Evolutionary conservation across 1,140 invertebrate genomes (phyloP), one percentile per base, ranked within the genome.

Genomic region (Babylonia areolata): DNA sequence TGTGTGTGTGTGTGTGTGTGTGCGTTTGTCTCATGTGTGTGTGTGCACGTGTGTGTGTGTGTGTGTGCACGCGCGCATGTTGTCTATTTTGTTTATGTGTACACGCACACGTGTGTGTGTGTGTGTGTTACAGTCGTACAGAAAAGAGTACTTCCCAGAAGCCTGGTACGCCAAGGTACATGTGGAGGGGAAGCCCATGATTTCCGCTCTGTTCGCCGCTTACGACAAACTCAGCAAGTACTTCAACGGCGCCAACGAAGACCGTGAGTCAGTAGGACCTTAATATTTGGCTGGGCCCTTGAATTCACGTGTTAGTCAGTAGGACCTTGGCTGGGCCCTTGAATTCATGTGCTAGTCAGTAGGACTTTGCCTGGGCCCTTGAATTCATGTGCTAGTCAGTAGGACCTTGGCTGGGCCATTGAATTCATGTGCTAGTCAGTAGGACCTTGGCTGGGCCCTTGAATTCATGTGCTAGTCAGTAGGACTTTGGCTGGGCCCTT

Each of bases 91-190:
- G n/a, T 31, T 0, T 31, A 5, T 64, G 58, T 64, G 33, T 33
- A 5, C 17, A 9, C 35, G 28, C 31, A 9, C 35, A 9, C 17
- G 9, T 73, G 28, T 73, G 28, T 73, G 28, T 31, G 11, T 73
- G 28, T 35, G 28, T 73, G 12, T 73, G 23, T 71, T 82, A 1
- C 81, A 82, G 81, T 35, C 81, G 1, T 82, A 82, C 54, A 51
- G 39, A 54, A n/a, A 58, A n/a, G 46, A n/a, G 31, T 82, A 69
- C 58, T 82, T 69, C 81, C 54, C 54, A 35, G 58, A 37, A 3
- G 81, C 81, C 3, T 28, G 17, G 15, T 82, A 82, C 17, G 81
- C 81, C 54, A 82, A 82, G 58, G 71, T 28, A 28, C 1, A 5
- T 9, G 17, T 82, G 42, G 46, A 81, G n/a, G 79, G 79, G 6